Percentiles rank a stretch among this genome's conserved stretches.
These are phyloP conservation scores for Pseudomyrmex dendroicus DNA, from an alignment of 1,140 invertebrate species.

Conservation along the genomic window DNA sequence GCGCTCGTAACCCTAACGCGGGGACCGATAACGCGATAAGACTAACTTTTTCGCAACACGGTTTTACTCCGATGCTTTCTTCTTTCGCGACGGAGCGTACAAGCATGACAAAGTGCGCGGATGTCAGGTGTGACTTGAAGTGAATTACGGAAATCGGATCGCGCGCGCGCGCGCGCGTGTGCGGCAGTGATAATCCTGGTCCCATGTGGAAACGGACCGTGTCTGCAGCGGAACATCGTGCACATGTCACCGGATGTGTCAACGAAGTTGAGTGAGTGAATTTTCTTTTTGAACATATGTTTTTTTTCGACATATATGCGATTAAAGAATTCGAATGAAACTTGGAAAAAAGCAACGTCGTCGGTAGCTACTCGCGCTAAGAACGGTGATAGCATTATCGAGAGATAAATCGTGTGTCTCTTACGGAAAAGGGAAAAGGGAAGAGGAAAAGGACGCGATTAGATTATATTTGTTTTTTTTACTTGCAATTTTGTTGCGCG, in stretches of 20 bases:
- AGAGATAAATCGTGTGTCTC: constrained; percentile 31
- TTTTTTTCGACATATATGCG: background rate
- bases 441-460: constrained; percentile 24
- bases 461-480: constrained; percentile 11
- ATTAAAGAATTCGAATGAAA: too few species aligned
- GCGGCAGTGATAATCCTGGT: too few species aligned
- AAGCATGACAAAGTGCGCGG: constrained; percentile 46
- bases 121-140: constrained; percentile 66
- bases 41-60: too few species aligned
- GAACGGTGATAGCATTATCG: constrained; percentile 57
- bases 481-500: constrained; percentile 41
- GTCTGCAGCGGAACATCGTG: constrained; percentile 47
- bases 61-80: too few species aligned
- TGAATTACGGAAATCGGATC: constrained; percentile 33
- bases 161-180: too few species aligned
- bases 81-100: too few species aligned
- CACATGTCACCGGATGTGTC: constrained; percentile 63
- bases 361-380: background rate
- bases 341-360: too few species aligned
- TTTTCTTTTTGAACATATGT: background rate
- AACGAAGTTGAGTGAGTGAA: constrained; percentile 63
- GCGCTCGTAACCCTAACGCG: background rate
- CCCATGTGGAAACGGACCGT: constrained; percentile 6
- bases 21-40: too few species aligned
- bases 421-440: background rate